A percentile compares a stretch with the other conserved stretches of the same genome.
These are phyloP conservation scores for Bombus breviceps DNA, from an alignment of 1,140 invertebrate species.

Conservation along the genomic window DNA sequence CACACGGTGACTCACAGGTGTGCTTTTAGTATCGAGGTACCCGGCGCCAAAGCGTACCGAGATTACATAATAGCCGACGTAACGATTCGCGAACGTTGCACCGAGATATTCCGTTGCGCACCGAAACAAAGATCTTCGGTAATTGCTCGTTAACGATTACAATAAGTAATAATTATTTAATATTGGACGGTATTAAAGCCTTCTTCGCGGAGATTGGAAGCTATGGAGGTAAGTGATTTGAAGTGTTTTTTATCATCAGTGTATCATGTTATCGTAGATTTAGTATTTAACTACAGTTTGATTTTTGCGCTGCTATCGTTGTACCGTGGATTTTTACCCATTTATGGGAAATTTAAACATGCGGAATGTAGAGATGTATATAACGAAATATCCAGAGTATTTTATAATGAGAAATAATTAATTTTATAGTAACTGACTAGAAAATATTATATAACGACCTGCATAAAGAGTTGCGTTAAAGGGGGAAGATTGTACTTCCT, in stretches of 20 bases:
- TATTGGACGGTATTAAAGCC: neutral
- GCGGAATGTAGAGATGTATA: no score
- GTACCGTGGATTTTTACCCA: no score
- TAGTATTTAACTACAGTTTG: neutral
- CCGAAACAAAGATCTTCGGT: neutral
- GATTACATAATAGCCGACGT: slow-evolving; percentile 2
- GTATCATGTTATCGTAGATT: neutral
- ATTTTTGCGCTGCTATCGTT: no score
- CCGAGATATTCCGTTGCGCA: neutral
- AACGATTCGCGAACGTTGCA: slow-evolving; percentile 5
- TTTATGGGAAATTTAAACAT: no score
- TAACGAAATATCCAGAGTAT: no score
- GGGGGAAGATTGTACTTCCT: no score
- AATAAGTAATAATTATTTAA: neutral
- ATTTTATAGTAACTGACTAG: no score
- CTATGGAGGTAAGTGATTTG: neutral
- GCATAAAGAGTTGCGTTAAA: no score
- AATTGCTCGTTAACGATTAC: neutral
- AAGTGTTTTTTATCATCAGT: neutral
- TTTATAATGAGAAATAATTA: no score
- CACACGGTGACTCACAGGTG: slow-evolving; percentile 47
- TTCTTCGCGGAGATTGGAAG: neutral
- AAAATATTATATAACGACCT: no score
- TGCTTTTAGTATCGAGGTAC: slow-evolving; percentile 11
- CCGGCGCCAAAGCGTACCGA: slow-evolving; percentile 15